These are phyloP conservation scores for Sinocyclocheilus rhinocerous DNA, from an alignment of 2,113 vertebrate genomes.

Conservation along the genomic window DNA sequence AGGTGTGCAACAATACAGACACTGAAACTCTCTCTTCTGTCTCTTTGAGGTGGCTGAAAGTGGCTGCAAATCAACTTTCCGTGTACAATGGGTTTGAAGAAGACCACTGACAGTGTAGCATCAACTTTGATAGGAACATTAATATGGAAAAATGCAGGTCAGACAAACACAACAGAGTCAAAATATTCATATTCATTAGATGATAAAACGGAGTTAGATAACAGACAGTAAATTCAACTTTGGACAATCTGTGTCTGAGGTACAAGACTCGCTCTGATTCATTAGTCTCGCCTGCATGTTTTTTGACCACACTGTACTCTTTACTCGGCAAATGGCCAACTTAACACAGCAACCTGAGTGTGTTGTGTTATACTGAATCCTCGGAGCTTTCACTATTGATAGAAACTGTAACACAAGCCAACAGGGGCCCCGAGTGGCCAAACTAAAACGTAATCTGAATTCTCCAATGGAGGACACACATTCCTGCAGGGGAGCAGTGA, in stretches of 20 bases:
- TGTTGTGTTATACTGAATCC: constrained; percentile 37
- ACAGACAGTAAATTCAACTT: background rate
- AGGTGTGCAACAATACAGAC: background rate
- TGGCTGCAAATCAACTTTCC: constrained; percentile 79
- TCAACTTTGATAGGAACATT: background rate
- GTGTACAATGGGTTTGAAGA: background rate
- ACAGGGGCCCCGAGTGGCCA: constrained; percentile 84
- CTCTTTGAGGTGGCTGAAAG: constrained; percentile 72
- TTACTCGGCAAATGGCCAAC: constrained; percentile 2
- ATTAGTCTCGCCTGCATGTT: constrained; percentile 38
- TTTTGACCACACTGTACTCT: constrained; percentile 5
- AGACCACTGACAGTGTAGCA: background rate
- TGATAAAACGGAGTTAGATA: background rate
- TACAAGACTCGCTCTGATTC: background rate
- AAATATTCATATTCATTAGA: background rate
- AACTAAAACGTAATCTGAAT: constrained; percentile 92
- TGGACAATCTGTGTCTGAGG: background rate
- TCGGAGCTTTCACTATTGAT: constrained; percentile 40
- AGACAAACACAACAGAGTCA: background rate
- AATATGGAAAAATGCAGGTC: background rate
- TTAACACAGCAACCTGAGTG: constrained; percentile 34
- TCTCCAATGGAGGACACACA: constrained; percentile 82
- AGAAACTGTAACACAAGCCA: constrained; percentile 85
- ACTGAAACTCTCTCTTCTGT: background rate
- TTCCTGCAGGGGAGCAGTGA: constrained; percentile 3